Evolutionary conservation across 2,113 vertebrate species (phyloP), one percentile per base, ranked within the genome.

Genomic region (Antechinus flavipes): DNA sequence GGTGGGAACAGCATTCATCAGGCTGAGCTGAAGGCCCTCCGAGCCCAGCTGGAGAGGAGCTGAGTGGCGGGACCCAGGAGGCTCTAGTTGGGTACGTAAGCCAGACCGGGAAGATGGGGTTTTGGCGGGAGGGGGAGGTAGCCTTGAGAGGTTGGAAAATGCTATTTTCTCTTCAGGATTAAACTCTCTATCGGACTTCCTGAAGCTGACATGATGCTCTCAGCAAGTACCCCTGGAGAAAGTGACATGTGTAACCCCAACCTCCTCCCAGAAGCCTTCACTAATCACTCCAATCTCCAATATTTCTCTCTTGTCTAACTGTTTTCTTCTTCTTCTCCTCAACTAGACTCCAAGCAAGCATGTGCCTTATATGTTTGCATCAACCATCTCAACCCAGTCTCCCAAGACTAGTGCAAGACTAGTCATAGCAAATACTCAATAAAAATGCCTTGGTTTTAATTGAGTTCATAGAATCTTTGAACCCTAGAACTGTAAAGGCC

Each of bases 1-100:
- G 99, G 99, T 0, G 99, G 99, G 14, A 99, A 99, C 98, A 97
- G 97, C 98, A 99, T 99, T 52, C 98, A 98, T 89, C 96, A 97
- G 49, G 98, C 95, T 24, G 98, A 99, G 96, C 98, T 99, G 16
- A 95, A 50, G 92, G 98, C 96, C 58, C 98, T 99, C 92, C 99
- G 99, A 97, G 97, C 97, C 54, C 99, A 98, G 94, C 96, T 99
- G n/a, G 98, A 98, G 2, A 93, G 98, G 97, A 54, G 96, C 68
- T 98, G 97, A 98, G 54, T 42, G 19, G 27, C 10, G 26, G 50
- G 1, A 2, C 9, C 3, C 58, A 16, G 3, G 52, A 91, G 90
- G 22, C 49, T 46, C 0, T 19, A n/a, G 12, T 42, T 10, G 58
- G 76, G 8, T 58, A 61, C n/a, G 92, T 68, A 89, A 89, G 46